Base-by-base conservation (phyloP, 2,797 vertebrate genomes). In the Protonibea diacanthus region DNA sequence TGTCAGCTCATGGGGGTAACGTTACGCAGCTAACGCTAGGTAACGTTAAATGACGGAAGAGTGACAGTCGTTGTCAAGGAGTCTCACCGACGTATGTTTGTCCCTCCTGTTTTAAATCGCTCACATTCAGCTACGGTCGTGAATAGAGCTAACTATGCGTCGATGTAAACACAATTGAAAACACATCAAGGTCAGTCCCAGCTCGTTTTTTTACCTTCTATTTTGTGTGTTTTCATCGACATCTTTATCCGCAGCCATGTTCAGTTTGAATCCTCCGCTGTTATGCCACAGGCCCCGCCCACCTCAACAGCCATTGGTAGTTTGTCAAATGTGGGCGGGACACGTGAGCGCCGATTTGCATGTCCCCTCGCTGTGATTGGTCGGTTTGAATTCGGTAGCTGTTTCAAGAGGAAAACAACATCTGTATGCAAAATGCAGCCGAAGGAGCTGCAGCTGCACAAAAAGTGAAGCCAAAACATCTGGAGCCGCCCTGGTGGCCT, bases 251-350 rank as follows among this genome's bases (percentile, higher is more conserved):
- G 94, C 91, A 69, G 95, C 94, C 95, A 96, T 96, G 57, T 90
- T 93, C 84, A 0, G 89, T 96, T 96, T 94, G 95, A 96, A 96
- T 94, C 88, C 86, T 78, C 88, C 91, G 91, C 95, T 84, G 73
- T 84, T 85, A 20, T 78, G 42, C 33, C 14, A 0, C 21, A 60
- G 25, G 63, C 81, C 33, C 86, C 91, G 86, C 90, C 91, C 76
- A 76, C 62, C 10, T 14, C 52, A 0, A 1, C 52, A 9, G 1
- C 69, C 69, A 95, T 94, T 95, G 93, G 95, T 48, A 2, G 72
- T 18, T 71, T 78, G 18, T 8, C 3, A 0, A 13, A 38, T 0
- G 3, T 59, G 47, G 89, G 91, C 57, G 89, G 56, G 40, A 0
- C 15, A 0, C 0, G 0, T 0, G 0, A 4, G 12, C 4, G 2